Evolutionary conservation across 1,140 invertebrate genomes (phyloP).

Genomic region (Pomacea maculata): DNA sequence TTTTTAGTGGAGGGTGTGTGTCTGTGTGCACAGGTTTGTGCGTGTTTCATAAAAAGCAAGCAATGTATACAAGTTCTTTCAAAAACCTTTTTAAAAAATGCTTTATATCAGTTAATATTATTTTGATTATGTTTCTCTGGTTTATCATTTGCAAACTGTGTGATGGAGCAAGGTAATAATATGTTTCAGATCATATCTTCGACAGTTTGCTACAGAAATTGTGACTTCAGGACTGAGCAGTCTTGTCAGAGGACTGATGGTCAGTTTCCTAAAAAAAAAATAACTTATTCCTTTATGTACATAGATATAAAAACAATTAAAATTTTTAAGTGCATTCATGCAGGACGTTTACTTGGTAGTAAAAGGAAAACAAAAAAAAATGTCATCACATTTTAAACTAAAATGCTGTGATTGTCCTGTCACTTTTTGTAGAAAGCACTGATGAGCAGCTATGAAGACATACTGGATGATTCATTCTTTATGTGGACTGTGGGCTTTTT

Average conservation of each 20-base stretch:
- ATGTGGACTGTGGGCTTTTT: constrained; percentile 56
- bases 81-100: too few species aligned
- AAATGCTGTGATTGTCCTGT: neutral
- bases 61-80: neutral
- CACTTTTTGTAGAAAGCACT: constrained; percentile 29
- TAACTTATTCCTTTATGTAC: too few species aligned
- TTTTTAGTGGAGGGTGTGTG: neutral
- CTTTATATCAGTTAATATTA: neutral
- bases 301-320: neutral
- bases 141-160: neutral
- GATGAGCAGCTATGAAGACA: constrained; percentile 33
- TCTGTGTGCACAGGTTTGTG: neutral
- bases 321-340: neutral
- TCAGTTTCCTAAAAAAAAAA: constrained; percentile 21
- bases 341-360: neutral
- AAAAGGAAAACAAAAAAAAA: constrained; percentile 8
- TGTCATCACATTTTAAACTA: neutral
- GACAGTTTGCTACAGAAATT: constrained; percentile 44
- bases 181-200: constrained; percentile 41
- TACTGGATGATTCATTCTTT: constrained; percentile 49
- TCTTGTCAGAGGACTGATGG: constrained; percentile 45
- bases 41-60: neutral
- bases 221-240: constrained; percentile 41
- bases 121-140: neutral
- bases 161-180: neutral